Evolutionary conservation across 2,888 invertebrate genomes (phyloP).

Genomic region (Amiota communis): DNA sequence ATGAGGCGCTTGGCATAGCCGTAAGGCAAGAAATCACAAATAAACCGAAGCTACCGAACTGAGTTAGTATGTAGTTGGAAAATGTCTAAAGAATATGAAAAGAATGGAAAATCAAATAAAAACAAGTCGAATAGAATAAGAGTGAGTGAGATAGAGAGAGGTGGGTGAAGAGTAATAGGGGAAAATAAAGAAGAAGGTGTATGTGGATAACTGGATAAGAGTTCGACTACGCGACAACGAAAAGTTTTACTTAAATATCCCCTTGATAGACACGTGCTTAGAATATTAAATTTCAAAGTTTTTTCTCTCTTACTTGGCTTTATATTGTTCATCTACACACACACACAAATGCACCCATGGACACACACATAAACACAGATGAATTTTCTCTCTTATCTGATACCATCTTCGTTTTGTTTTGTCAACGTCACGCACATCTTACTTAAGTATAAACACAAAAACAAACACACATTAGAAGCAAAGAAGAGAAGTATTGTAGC

Average conservation of each 20-base stretch:
- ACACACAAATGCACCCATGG: too few relatives aligned
- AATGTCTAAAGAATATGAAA: conserved; percentile 27
- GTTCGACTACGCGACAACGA: neutral
- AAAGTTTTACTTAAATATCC: conserved; percentile 31
- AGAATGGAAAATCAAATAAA: conserved; percentile 40
- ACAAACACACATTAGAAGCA: too few relatives aligned
- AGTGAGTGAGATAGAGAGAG: too few relatives aligned
- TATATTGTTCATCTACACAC: neutral
- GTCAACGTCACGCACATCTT: too few relatives aligned
- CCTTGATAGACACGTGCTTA: conserved; percentile 49
- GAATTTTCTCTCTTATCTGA: too few relatives aligned
- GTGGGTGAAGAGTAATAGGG: too few relatives aligned
- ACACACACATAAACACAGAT: too few relatives aligned
- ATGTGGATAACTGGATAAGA: neutral
- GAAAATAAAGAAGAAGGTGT: neutral
- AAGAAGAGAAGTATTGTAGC: too few relatives aligned
- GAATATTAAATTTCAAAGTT: conserved; percentile 65
- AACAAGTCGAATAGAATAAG: neutral
- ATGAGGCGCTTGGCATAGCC: neutral
- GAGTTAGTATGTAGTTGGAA: neutral
- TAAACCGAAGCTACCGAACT: neutral
- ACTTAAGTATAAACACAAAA: too few relatives aligned
- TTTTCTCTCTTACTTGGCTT: conserved; percentile 24
- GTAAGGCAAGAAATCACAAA: neutral
- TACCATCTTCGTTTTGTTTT: too few relatives aligned